These are phyloP conservation scores for Cariama cristata DNA, from an alignment of 2,113 vertebrate species.

Conservation along the genomic window DNA sequence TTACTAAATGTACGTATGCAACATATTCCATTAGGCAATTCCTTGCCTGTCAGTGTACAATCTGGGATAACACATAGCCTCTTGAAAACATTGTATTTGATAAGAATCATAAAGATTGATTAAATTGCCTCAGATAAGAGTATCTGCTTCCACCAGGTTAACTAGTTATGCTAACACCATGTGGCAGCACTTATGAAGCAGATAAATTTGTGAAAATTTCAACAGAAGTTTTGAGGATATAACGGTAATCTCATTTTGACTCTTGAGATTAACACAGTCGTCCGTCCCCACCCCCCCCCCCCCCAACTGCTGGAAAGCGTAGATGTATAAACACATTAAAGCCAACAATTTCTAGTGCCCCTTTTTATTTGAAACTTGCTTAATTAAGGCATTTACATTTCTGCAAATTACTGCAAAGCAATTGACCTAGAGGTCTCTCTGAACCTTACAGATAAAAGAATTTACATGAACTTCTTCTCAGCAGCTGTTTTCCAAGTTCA, in stretches of 20 bases:
- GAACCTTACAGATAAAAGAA: conserved; percentile 30
- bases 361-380: neutral
- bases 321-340: neutral
- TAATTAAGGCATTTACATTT: conserved; percentile 46
- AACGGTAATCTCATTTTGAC: neutral
- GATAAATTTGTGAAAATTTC: neutral
- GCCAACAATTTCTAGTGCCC: neutral
- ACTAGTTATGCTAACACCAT: neutral
- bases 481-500: neutral
- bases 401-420: conserved; percentile 27
- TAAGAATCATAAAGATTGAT: conserved; percentile 49
- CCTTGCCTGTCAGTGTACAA: neutral
- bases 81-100: conserved; percentile 46
- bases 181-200: neutral
- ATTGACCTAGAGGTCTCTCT: conserved; percentile 30
- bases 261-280: conserved; percentile 12
- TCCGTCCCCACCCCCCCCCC: neutral
- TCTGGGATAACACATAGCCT: neutral
- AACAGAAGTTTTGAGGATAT: neutral
- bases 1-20: neutral
- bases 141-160: neutral
- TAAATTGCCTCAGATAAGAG: conserved; percentile 28
- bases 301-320: neutral
- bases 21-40: neutral
- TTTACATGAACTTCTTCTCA: neutral